Evolutionary conservation across 2,797 vertebrate species (phyloP).

Genomic region (Scolopax rusticola): DNA sequence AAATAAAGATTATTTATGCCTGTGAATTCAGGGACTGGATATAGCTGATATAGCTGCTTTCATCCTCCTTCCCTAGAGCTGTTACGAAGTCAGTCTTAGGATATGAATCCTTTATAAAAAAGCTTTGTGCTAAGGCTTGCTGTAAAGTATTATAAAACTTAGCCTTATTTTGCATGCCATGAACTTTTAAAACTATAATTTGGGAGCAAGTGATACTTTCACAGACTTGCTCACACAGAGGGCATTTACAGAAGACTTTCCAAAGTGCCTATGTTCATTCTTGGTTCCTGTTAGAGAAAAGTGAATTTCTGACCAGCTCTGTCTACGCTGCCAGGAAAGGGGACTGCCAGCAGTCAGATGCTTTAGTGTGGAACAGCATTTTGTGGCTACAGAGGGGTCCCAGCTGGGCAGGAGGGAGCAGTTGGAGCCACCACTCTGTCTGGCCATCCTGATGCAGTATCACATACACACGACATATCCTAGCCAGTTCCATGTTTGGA

Average conservation of each 20-base stretch:
- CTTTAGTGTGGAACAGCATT: not conserved
- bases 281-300: not conserved
- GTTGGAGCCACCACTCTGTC: not conserved
- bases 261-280: not conserved
- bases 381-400: not conserved
- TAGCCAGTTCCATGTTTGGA: not conserved
- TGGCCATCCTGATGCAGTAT: not conserved
- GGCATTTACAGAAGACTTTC: not conserved
- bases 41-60: not conserved
- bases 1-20: not conserved
- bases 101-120: not conserved
- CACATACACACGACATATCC: fast-evolving
- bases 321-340: not conserved
- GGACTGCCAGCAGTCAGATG: not conserved
- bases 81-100: not conserved
- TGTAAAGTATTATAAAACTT: not conserved
- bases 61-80: not conserved
- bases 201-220: not conserved
- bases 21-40: not conserved
- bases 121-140: not conserved
- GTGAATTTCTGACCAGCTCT: not conserved
- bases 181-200: not conserved
- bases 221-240: not conserved
- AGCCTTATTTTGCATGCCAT: not conserved
- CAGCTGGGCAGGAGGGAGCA: not conserved